These are phyloP conservation scores for Kryptolebias ocellatus DNA, from an alignment of 2,797 vertebrate genomes.

Conservation along the genomic window DNA sequence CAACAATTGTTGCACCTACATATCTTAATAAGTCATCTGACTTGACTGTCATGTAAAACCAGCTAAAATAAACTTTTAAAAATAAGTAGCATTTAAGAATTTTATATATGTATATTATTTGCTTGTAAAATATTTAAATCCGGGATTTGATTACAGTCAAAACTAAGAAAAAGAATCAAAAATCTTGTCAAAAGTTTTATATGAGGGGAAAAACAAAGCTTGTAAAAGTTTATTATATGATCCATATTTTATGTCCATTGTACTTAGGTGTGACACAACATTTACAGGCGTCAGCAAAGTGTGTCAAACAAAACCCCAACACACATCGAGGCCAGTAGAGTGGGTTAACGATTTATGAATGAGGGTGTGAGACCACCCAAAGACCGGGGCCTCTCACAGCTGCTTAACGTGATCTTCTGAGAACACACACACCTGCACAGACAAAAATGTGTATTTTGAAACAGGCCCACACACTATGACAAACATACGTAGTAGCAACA, in stretches of 20 bases:
- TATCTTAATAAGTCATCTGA: neutral
- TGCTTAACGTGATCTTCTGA: constrained; percentile 50
- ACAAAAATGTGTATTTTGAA: constrained; percentile 43
- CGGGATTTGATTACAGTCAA: neutral
- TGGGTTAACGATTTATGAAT: constrained; percentile 62
- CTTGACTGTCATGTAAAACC: neutral
- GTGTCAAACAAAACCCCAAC: constrained; percentile 35
- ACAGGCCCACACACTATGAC: constrained; percentile 12
- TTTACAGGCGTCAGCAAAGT: constrained; percentile 29
- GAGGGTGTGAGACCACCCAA: constrained; percentile 73
- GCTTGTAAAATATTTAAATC: neutral
- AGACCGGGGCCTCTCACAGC: constrained; percentile 58
- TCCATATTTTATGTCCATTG: constrained; percentile 10
- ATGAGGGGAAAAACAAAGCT: constrained; percentile 7
- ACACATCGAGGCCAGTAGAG: constrained; percentile 54
- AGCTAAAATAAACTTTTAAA: neutral
- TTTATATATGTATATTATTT: neutral
- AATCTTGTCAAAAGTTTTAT: neutral
- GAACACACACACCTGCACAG: constrained; percentile 36
- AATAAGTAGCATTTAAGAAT: too few species aligned
- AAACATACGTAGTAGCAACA: constrained; percentile 5
- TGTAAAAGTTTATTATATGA: constrained; percentile 9
- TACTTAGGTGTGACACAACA: constrained; percentile 7
- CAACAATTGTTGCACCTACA: too few species aligned
- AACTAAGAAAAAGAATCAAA: neutral